Evolutionary conservation across 2,888 invertebrate genomes (phyloP).

Genomic region (Scaptomyza polygonia): DNA sequence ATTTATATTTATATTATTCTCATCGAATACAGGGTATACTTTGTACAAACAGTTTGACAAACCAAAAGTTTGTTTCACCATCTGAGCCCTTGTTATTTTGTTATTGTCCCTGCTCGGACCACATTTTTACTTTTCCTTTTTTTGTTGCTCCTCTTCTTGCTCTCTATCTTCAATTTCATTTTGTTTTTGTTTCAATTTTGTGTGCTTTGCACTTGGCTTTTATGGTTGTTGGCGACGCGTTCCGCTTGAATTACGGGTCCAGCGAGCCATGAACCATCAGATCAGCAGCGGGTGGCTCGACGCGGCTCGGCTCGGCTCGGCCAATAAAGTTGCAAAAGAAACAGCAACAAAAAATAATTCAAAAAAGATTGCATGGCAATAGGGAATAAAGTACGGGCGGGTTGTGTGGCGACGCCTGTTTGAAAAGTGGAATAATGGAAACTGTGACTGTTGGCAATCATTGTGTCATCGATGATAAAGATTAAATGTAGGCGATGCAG

Average conservation of each 20-base stretch:
- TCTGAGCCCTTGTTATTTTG: constrained; percentile 38
- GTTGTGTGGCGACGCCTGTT: constrained; percentile 58
- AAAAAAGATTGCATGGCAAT: constrained; percentile 10
- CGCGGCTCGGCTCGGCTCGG: too few species aligned
- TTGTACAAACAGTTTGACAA: neutral
- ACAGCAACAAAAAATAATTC: constrained; percentile 3
- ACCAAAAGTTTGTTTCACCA: constrained; percentile 31
- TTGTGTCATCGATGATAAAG: constrained; percentile 79
- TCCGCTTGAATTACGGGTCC: constrained; percentile 77
- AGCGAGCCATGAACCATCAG: constrained; percentile 66
- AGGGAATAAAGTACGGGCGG: neutral
- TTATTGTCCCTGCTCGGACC: constrained; percentile 44
- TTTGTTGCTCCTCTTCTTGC: constrained; percentile 10
- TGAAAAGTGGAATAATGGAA: constrained; percentile 46
- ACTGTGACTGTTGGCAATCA: constrained; percentile 64
- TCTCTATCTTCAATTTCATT: constrained; percentile 6
- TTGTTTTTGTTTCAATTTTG: constrained; percentile 11
- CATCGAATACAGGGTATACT: neutral
- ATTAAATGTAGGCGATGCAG: constrained; percentile 38
- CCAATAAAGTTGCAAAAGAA: constrained; percentile 65
- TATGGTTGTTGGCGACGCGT: constrained; percentile 72
- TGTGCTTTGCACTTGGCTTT: constrained; percentile 67
- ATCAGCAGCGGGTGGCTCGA: constrained; percentile 32
- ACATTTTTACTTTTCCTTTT: constrained; percentile 39
- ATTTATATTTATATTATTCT: too few species aligned